phyloP scores from a whole-genome alignment of 1,140 invertebrate species.

The Lucilia sericata region DNA sequence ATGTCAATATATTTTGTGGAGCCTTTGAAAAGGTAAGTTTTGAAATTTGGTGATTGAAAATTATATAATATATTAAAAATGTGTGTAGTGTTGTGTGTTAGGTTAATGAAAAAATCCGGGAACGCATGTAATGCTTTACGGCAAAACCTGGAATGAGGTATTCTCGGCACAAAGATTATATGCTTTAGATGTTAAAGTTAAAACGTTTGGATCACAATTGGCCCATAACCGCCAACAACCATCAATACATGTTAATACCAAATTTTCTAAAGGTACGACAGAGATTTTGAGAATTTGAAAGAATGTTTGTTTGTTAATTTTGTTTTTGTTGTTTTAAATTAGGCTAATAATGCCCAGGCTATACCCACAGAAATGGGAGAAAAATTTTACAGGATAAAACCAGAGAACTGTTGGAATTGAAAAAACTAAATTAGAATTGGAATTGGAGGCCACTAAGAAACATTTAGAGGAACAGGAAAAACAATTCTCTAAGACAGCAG shows the following conservation, averaged over 20 bases:
- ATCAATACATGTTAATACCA: conserved; percentile 94
- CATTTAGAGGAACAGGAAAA: conserved; percentile 78
- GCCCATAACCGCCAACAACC: conserved; percentile 83
- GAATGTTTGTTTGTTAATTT: not conserved
- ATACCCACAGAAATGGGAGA: conserved; percentile 74
- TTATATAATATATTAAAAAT: conserved; percentile 25
- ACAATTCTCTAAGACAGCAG: conserved; percentile 52
- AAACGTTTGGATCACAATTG: conserved; percentile 92
- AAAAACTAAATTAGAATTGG: conserved; percentile 87
- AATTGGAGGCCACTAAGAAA: conserved; percentile 83
- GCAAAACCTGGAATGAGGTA: conserved; percentile 94
- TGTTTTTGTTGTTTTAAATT: not conserved
- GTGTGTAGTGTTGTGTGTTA: conserved; percentile 65
- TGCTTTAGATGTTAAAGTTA: conserved; percentile 89
- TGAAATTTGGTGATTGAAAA: not conserved
- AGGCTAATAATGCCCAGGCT: conserved; percentile 52
- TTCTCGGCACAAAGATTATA: conserved; percentile 90
- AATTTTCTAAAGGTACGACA: conserved; percentile 81
- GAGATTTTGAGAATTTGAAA: not conserved
- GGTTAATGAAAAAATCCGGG: conserved; percentile 93
- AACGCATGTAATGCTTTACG: conserved; percentile 93
- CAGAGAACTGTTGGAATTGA: conserved; percentile 84
- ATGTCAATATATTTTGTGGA: conserved; percentile 84
- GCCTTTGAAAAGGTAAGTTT: conserved; percentile 86
- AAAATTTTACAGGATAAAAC: conserved; percentile 86